Evolutionary conservation across 2,113 vertebrate genomes (phyloP), one percentile per base, ranked within the genome.

Genomic region (Hymenochirus boettgeri): DNA sequence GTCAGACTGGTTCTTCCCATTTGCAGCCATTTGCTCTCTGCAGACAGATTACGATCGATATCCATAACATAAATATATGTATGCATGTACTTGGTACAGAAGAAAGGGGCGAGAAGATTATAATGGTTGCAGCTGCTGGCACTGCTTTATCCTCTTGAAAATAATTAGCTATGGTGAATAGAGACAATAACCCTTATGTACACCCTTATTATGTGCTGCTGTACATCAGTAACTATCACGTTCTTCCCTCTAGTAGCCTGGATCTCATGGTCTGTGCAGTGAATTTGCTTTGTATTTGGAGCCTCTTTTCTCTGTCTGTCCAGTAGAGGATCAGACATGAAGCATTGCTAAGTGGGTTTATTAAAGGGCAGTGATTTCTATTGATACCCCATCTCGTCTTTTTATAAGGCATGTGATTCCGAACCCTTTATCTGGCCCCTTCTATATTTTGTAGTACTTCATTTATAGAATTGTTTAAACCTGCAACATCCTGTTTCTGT

Each of bases 11-110:
- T 86, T 84, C 75, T 79, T 80, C 80, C 77, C 77, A 62, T 79
- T 78, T 77, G 79, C 78, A 88, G 83, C 86, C 79, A 86, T 88
- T 89, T 88, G 85, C 76, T 76, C 73, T 70, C 85, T 86, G 90
- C 88, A 89, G 89, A 84, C 88, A 80, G 83, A 86, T 86, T 76
- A 73, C 84, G 81, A 89, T 90, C 86, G 80, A 90, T 89, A 84
- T 79, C 81, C 73, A 58, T 59, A 66, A 66, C 54, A 66, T 66
- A 62, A 71, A 64, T 47, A 62, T 50, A 27, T 12, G 64, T 52
- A 72, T 58, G 74, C 73, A 63, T 27, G 69, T 58, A 71, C 59
- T 47, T 12, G 65, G 48, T 57, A 51, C 56, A 25, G 64, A 63
- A 59, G 19, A 7, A 21, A 53, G 54, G 69, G 67, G 65, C 37